phyloP scores from a whole-genome alignment of 2,113 vertebrate genomes.

The Neodontobutis hainanensis region DNA sequence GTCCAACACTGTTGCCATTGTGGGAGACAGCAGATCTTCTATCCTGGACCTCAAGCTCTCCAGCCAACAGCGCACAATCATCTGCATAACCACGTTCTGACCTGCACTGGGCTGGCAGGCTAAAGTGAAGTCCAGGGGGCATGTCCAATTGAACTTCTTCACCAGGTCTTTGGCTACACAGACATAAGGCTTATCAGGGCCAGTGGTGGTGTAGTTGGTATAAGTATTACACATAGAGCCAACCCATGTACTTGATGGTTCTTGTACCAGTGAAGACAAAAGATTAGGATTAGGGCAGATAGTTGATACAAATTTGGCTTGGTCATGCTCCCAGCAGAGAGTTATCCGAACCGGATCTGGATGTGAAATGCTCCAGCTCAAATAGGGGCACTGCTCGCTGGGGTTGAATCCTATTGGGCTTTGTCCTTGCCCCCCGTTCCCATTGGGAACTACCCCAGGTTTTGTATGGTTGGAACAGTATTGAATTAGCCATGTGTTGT shows the following conservation, averaged over 20 bases:
- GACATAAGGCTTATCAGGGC: not conserved
- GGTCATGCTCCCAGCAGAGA: conserved; percentile 81
- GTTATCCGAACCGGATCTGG: conserved; percentile 69
- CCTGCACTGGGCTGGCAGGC: conserved; percentile 69
- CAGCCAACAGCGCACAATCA: conserved; percentile 73
- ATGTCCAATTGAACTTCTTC: conserved; percentile 75
- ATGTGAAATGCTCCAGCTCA: conserved; percentile 67
- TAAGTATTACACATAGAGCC: conserved; percentile 68
- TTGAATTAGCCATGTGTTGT: conserved; percentile 78
- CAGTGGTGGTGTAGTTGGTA: conserved; percentile 43
- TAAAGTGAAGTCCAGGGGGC: conserved; percentile 64
- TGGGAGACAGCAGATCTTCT: conserved; percentile 44
- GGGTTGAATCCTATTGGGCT: conserved; percentile 55
- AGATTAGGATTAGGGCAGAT: conserved; percentile 68
- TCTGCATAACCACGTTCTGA: conserved; percentile 57
- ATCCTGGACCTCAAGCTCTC: conserved; percentile 66
- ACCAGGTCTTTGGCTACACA: conserved; percentile 71
- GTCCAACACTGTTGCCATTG: conserved; percentile 52
- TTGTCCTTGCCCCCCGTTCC: conserved; percentile 7
- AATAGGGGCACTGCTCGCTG: conserved; percentile 72
- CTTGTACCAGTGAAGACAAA: conserved; percentile 61
- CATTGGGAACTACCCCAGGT: conserved; percentile 5
- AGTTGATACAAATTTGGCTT: conserved; percentile 67
- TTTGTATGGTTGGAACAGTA: conserved; percentile 73
- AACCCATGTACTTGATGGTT: conserved; percentile 75